A percentile compares a stretch with the other conserved stretches of the same genome.
phyloP scores from a whole-genome alignment of 2,113 vertebrate genomes.

The Hydropotes inermis region DNA sequence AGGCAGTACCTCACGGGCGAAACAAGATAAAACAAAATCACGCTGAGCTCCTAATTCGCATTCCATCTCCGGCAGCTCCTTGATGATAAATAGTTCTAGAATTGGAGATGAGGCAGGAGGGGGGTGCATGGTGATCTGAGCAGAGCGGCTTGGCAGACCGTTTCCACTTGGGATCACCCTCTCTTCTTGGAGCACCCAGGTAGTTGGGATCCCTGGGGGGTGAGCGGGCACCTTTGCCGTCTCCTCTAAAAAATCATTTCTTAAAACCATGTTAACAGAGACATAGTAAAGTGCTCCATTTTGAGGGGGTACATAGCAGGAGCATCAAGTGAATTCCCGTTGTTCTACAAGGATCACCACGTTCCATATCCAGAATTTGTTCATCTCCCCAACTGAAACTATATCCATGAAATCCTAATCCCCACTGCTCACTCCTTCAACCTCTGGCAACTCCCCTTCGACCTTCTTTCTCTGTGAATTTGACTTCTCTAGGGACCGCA shows the following conservation, averaged over 20 bases:
- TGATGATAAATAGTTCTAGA: slow-evolving; percentile 60
- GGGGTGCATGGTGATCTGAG: background rate
- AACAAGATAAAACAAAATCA: slow-evolving; percentile 64
- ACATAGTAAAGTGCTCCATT: background rate
- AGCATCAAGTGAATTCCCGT: background rate
- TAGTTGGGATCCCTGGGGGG: fast-evolving
- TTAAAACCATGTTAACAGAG: background rate
- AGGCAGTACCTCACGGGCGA: background rate
- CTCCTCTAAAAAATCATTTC: background rate
- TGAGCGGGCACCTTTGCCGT: too few species aligned
- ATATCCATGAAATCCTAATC: too few species aligned
- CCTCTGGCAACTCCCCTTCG: background rate
- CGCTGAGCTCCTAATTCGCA: slow-evolving; percentile 63
- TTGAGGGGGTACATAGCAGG: background rate
- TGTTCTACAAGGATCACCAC: fast-evolving
- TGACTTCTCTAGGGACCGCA: fast-evolving
- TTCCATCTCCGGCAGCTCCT: slow-evolving; percentile 56
- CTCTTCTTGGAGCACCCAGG: background rate
- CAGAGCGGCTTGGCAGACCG: fast-evolving
- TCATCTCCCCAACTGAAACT: background rate
- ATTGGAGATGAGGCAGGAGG: slow-evolving; percentile 49
- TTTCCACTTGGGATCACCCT: background rate
- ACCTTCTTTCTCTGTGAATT: background rate
- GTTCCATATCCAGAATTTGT: background rate
- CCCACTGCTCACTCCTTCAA: fast-evolving